Conservation (phyloP, 2,113 vertebrate genomes). For the Centropus unirufus region DNA sequence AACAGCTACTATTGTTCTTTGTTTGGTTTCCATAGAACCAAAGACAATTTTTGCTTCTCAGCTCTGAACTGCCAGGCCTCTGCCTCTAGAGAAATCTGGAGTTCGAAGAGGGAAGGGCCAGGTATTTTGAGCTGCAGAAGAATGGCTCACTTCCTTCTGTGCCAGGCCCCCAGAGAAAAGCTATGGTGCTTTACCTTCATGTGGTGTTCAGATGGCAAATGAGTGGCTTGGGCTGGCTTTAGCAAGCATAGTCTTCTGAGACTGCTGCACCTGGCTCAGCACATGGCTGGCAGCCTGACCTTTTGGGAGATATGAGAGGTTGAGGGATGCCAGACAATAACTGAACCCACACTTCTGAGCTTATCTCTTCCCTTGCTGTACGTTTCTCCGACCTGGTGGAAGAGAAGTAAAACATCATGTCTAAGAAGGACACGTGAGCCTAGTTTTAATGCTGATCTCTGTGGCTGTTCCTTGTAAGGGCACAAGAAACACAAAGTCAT, state of each 20-base stretch:
- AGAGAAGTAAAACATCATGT: background rate
- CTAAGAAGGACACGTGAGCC: background rate
- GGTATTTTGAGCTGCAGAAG: background rate
- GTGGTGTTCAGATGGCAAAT: background rate
- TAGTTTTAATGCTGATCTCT: background rate
- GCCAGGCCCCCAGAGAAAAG: background rate
- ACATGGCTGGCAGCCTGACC: background rate
- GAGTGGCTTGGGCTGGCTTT: background rate
- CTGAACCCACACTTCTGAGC: background rate
- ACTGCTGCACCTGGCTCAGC: background rate
- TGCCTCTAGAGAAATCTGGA: background rate
- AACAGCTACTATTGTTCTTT: background rate
- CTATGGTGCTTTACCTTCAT: accelerated
- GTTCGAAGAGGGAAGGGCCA: background rate
- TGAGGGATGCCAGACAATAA: background rate
- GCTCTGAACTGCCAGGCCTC: background rate
- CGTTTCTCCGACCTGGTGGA: background rate
- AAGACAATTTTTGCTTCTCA: background rate
- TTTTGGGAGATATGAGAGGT: background rate
- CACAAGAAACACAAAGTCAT: background rate
- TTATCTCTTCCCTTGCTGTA: background rate
- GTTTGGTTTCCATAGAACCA: constrained; percentile 30
- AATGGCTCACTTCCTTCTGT: background rate
- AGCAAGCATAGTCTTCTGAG: background rate
- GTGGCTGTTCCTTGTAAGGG: background rate